phyloP scores from a whole-genome alignment of 2,113 vertebrate species.

The Chionis minor region DNA sequence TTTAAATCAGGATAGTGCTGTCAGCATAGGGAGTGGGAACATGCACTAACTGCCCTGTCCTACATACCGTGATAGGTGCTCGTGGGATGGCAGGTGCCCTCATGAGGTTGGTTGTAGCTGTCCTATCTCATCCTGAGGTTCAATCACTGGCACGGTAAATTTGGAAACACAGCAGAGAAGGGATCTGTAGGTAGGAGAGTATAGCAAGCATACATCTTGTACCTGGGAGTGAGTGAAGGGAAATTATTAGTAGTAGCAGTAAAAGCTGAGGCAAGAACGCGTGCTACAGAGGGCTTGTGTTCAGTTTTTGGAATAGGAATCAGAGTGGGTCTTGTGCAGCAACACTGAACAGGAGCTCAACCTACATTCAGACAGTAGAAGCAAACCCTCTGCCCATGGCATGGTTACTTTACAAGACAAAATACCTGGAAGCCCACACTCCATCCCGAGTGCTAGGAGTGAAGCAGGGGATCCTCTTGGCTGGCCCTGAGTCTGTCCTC shows the following conservation, averaged over 20 bases:
- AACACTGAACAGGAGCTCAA: neutral
- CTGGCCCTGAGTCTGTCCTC: neutral
- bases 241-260: neutral
- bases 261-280: neutral
- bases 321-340: neutral
- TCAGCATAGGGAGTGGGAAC: neutral
- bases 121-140: neutral
- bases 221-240: neutral
- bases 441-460: too few species aligned
- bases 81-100: neutral
- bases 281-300: neutral
- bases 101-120: neutral
- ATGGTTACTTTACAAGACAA: neutral
- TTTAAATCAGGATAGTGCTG: neutral
- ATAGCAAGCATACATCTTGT: neutral
- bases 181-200: neutral
- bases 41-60: neutral
- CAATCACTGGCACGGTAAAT: neutral
- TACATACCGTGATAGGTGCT: neutral
- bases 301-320: neutral
- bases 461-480: neutral
- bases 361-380: neutral
- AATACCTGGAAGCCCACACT: neutral
- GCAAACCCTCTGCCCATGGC: neutral
- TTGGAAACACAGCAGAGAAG: neutral